Evolutionary conservation across 2,797 vertebrate species (phyloP).

Genomic region (Dicrostonyx torquatus): DNA sequence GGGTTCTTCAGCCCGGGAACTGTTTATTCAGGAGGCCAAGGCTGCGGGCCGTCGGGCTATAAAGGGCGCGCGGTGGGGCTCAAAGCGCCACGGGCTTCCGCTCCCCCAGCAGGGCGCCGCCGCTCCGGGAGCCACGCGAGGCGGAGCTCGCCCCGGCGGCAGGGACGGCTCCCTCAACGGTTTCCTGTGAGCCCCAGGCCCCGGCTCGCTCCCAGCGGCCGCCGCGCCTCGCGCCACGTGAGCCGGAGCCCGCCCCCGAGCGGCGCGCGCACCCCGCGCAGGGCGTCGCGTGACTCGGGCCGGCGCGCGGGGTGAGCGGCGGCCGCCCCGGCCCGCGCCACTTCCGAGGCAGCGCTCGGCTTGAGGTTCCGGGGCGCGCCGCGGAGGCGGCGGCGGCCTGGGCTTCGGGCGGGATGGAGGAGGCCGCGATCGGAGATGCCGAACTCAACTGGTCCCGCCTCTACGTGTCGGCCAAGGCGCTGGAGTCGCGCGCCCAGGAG

Average conservation of each 20-base stretch:
- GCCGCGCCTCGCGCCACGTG: background rate
- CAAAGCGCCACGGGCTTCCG: fast-evolving
- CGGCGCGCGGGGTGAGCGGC: background rate
- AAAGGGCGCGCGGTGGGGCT: fast-evolving
- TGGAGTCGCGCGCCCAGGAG: slow-evolving; percentile 86
- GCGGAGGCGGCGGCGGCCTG: background rate
- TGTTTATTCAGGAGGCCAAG: background rate
- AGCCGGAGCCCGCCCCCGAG: background rate
- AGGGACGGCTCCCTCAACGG: fast-evolving
- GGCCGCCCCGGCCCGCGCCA: slow-evolving; percentile 5
- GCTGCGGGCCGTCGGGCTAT: fast-evolving
- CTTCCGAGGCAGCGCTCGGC: slow-evolving; percentile 29
- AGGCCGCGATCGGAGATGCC: slow-evolving; percentile 77
- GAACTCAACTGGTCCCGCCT: slow-evolving; percentile 90
- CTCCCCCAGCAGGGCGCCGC: fast-evolving
- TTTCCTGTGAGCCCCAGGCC: fast-evolving
- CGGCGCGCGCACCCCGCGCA: slow-evolving; percentile 47
- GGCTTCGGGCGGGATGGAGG: slow-evolving; percentile 43
- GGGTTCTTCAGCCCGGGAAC: background rate
- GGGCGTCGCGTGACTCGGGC: background rate
- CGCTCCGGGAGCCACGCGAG: background rate
- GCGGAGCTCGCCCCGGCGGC: background rate
- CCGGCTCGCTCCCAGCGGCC: fast-evolving
- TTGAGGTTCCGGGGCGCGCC: slow-evolving; percentile 75
- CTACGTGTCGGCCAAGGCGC: slow-evolving; percentile 82